Conservation (phyloP, 2,888 invertebrate genomes). For the Griposia aprilina region DNA sequence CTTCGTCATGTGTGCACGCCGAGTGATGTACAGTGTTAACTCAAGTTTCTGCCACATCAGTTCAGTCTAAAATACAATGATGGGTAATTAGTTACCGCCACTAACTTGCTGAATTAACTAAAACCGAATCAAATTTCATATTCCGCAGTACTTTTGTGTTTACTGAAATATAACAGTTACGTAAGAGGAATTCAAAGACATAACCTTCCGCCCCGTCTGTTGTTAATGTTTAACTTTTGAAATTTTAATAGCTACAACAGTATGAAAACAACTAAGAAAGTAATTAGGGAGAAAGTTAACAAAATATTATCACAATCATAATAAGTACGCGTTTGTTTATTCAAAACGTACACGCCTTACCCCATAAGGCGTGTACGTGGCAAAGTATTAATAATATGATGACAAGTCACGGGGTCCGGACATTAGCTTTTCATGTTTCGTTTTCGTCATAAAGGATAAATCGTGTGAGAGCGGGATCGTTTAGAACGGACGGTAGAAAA, state of each 20-base stretch:
- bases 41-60: constrained; percentile 65
- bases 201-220: constrained; percentile 46
- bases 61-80: constrained; percentile 63
- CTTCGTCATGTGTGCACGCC: constrained; percentile 76
- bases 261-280: constrained; percentile 62
- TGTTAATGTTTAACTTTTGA: constrained; percentile 63
- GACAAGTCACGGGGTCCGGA: constrained; percentile 48
- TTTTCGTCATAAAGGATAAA: constrained; percentile 56
- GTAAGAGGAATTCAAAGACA: constrained; percentile 54
- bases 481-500: constrained; percentile 31
- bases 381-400: constrained; percentile 47
- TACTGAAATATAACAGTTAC: constrained; percentile 42
- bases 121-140: constrained; percentile 55
- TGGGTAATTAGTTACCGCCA: constrained; percentile 62
- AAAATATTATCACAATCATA: constrained; percentile 62
- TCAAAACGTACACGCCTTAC: too few species aligned
- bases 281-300: constrained; percentile 59
- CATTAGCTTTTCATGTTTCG: constrained; percentile 59
- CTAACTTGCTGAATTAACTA: constrained; percentile 59
- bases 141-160: constrained; percentile 46
- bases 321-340: constrained; percentile 60
- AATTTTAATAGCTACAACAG: constrained; percentile 62
- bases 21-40: constrained; percentile 76
- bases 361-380: constrained; percentile 22
- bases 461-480: constrained; percentile 28